Percentiles rank a stretch among this genome's conserved stretches.
These are phyloP conservation scores for Caranx ignobilis DNA, from an alignment of 2,113 vertebrate species.

Conservation along the genomic window DNA sequence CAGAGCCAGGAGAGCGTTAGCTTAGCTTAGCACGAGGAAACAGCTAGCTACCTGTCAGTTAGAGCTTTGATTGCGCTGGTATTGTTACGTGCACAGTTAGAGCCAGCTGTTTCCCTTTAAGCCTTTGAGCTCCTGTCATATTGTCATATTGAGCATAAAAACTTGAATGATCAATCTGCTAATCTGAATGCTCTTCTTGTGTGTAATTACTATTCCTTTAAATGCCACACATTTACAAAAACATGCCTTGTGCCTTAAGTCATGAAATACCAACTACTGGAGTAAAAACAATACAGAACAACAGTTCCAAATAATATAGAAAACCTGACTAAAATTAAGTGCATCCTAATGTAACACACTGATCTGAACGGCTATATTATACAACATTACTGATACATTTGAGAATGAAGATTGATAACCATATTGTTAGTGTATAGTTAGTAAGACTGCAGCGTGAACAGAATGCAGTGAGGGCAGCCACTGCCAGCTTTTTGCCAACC, in stretches of 20 bases:
- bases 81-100: neutral
- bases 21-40: no score
- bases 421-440: neutral
- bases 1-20: neutral
- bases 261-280: neutral
- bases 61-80: neutral
- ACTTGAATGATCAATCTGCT: no score
- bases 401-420: neutral
- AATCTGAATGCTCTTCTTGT: neutral
- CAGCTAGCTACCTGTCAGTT: neutral
- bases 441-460: neutral
- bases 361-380: neutral
- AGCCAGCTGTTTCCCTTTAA: no score
- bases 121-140: no score
- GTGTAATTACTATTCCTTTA: neutral
- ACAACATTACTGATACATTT: neutral
- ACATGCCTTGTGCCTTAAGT: neutral
- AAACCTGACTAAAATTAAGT: neutral
- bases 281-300: neutral
- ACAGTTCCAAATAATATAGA: neutral
- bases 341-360: neutral
- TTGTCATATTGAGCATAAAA: no score
- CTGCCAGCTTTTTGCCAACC: slow-evolving; percentile 2
- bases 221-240: neutral
- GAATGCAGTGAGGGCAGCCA: slow-evolving; percentile 2